These are phyloP conservation scores for Coturnix japonica DNA, from an alignment of 2,113 vertebrate species.

Conservation along the genomic window DNA sequence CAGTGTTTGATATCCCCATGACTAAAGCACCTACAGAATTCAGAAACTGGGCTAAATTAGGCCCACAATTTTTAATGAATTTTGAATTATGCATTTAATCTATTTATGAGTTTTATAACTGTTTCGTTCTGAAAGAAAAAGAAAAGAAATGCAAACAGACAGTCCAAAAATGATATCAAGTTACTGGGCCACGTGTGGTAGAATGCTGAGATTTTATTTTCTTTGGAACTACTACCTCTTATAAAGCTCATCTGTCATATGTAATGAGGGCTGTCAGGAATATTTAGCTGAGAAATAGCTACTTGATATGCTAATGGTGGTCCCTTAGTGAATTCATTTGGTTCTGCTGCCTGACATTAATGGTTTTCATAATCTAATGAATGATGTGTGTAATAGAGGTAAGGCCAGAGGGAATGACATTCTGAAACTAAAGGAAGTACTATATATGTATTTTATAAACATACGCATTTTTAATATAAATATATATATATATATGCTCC, in stretches of 20 bases:
- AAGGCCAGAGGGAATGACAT: slow-evolving; percentile 81
- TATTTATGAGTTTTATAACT: slow-evolving; percentile 72
- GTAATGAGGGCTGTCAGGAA: slow-evolving; percentile 90
- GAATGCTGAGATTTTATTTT: slow-evolving; percentile 80
- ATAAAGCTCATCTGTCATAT: slow-evolving; percentile 88
- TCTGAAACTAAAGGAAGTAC: slow-evolving; percentile 47
- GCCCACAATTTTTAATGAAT: slow-evolving; percentile 70
- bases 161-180: slow-evolving; percentile 65
- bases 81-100: slow-evolving; percentile 75
- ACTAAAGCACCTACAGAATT: slow-evolving; percentile 60
- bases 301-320: slow-evolving; percentile 91
- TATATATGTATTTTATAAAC: slow-evolving; percentile 55
- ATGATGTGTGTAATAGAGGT: slow-evolving; percentile 87
- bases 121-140: slow-evolving; percentile 49
- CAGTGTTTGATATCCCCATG: slow-evolving; percentile 15
- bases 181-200: slow-evolving; percentile 64
- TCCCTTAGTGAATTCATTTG: slow-evolving; percentile 89
- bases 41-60: slow-evolving; percentile 70
- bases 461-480: slow-evolving; percentile 29
- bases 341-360: slow-evolving; percentile 91
- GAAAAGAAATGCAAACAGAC: slow-evolving; percentile 62
- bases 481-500: background rate
- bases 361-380: slow-evolving; percentile 95
- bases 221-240: slow-evolving; percentile 84
- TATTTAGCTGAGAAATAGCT: slow-evolving; percentile 89